Percentiles rank a stretch among this genome's conserved stretches.
Evolutionary conservation across 2,888 invertebrate species (phyloP).

Genomic region (Litoditis marina): DNA sequence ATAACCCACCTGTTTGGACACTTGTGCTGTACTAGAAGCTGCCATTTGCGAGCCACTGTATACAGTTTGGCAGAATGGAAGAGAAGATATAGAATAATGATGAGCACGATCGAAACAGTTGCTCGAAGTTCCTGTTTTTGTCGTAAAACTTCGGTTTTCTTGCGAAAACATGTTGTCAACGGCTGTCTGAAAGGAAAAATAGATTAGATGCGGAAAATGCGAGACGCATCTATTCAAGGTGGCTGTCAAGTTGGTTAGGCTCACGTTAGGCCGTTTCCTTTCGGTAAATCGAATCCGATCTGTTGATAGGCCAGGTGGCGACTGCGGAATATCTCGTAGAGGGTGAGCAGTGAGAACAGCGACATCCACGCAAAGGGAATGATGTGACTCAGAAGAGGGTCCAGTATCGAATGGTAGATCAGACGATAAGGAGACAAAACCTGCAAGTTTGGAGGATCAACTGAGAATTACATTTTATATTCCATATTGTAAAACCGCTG

Average conservation of each 20-base stretch:
- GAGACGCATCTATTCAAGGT: too few species aligned
- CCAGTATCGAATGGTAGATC: constrained; percentile 57
- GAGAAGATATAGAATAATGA: constrained; percentile 58
- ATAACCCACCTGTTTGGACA: constrained; percentile 58
- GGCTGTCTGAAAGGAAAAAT: constrained; percentile 31
- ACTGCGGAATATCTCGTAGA: constrained; percentile 55
- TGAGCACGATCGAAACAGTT: constrained; percentile 55
- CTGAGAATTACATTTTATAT: too few species aligned
- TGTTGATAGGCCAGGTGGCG: constrained; percentile 46
- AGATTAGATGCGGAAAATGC: too few species aligned
- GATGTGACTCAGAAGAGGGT: constrained; percentile 56
- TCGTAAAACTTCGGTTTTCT: constrained; percentile 48
- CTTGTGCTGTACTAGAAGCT: constrained; percentile 48
- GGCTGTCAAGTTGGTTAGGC: too few species aligned
- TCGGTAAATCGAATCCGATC: constrained; percentile 29
- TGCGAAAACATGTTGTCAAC: constrained; percentile 38
- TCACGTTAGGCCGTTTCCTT: constrained; percentile 31
- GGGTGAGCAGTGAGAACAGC: constrained; percentile 55
- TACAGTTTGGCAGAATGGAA: constrained; percentile 57
- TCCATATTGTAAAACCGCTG: too few species aligned
- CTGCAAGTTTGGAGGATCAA: too few species aligned
- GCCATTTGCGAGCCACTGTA: constrained; percentile 57
- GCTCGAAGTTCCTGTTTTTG: constrained; percentile 55
- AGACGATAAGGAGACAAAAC: constrained; percentile 56
- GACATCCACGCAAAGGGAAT: constrained; percentile 58